Conservation (phyloP, 2,797 vertebrate species). For the Synaphobranchus kaupii region DNA sequence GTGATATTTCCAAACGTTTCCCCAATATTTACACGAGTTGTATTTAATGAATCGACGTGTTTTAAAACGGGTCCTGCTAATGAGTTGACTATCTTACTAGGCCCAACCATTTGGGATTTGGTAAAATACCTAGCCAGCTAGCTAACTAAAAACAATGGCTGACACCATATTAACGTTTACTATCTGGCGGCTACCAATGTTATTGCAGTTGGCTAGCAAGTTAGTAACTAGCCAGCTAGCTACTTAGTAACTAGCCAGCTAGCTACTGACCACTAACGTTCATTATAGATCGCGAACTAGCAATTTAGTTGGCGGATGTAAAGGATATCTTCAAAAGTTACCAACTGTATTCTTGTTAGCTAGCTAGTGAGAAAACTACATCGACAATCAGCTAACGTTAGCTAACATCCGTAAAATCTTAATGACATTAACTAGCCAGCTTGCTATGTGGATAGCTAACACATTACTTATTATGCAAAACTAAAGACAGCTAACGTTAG, state of each 20-base stretch:
- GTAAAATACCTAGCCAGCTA: not conserved
- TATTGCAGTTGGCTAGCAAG: not conserved
- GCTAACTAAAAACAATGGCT: not conserved
- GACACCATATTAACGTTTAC: not conserved
- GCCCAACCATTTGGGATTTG: conserved; percentile 3
- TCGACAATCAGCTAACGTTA: too few species aligned
- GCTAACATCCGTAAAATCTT: too few species aligned
- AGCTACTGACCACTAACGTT: not conserved
- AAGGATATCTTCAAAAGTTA: not conserved
- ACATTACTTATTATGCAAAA: not conserved
- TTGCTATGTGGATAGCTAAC: too few species aligned
- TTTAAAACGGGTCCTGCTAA: not conserved
- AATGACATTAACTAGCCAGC: too few species aligned
- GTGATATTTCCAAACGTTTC: not conserved
- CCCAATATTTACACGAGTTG: not conserved
- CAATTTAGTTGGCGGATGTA: not conserved
- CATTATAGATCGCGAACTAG: not conserved
- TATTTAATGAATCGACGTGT: not conserved
- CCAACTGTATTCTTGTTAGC: not conserved
- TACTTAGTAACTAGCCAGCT: not conserved
- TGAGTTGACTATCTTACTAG: not conserved
- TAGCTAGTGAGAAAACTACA: not conserved
- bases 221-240: not conserved
- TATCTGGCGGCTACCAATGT: not conserved
- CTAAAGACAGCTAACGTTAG: not conserved